These are phyloP conservation scores for Onychomys arenicola DNA, from an alignment of 2,797 vertebrate genomes.

Conservation along the genomic window DNA sequence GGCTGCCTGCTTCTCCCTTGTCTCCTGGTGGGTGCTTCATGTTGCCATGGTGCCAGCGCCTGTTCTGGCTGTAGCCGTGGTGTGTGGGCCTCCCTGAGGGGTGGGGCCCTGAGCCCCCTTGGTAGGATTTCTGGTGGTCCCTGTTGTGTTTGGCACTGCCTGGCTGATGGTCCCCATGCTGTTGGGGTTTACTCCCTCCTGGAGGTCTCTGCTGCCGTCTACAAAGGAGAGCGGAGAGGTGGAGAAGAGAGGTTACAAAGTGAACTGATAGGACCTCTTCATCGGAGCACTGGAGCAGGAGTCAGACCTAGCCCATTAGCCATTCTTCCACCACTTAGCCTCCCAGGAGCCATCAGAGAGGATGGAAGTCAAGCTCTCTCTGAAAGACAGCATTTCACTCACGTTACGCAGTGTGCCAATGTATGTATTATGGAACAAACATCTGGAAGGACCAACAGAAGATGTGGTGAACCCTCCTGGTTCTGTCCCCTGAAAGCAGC, in stretches of 20 bases:
- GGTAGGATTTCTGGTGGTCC: slow-evolving; percentile 91
- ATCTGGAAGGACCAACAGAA: not conserved
- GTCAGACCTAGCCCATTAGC: too few species aligned
- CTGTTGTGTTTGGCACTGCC: slow-evolving; percentile 91
- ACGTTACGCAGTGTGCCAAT: not conserved
- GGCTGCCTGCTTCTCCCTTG: slow-evolving; percentile 84
- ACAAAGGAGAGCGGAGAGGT: slow-evolving; percentile 74
- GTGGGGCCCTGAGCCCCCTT: slow-evolving; percentile 89
- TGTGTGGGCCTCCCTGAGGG: slow-evolving; percentile 92
- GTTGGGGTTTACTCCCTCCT: slow-evolving; percentile 89
- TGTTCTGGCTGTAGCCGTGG: slow-evolving; percentile 97
- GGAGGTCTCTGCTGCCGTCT: slow-evolving; percentile 94
- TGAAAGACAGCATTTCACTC: not conserved
- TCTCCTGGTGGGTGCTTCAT: slow-evolving; percentile 90
- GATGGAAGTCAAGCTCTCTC: not conserved
- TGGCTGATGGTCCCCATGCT: slow-evolving; percentile 90
- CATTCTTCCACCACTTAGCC: not conserved
- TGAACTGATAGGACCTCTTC: not conserved
- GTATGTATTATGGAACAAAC: not conserved
- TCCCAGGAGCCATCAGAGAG: not conserved
- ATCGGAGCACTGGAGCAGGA: not conserved
- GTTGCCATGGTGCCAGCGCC: slow-evolving; percentile 96
- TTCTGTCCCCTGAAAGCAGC: not conserved
- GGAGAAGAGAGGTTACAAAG: not conserved
- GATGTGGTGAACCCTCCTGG: not conserved